Evolutionary conservation across 2,888 invertebrate species (phyloP).

Genomic region (Parnassius orleans): DNA sequence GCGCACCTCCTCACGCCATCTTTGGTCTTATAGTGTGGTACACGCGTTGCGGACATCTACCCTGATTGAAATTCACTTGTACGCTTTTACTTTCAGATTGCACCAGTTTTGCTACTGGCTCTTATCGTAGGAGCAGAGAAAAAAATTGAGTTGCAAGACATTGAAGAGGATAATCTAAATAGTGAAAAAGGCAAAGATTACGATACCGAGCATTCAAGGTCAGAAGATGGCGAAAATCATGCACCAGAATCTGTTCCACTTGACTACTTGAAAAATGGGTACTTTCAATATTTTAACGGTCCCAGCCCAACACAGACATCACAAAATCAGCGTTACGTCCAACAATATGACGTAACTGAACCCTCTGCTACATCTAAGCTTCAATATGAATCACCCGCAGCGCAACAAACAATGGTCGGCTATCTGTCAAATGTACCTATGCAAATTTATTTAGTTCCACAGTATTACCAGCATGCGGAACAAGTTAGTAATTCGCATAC

Average conservation of each 20-base stretch:
- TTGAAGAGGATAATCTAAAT: conserved; percentile 85
- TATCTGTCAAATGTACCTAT: conserved; percentile 71
- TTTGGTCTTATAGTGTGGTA: conserved; percentile 43
- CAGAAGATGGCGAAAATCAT: conserved; percentile 36
- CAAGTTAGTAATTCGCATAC: conserved; percentile 40
- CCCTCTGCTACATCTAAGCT: conserved; percentile 41
- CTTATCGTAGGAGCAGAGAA: conserved; percentile 73
- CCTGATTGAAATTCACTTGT: conserved; percentile 31
- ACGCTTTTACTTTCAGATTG: conserved; percentile 61
- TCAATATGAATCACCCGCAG: conserved; percentile 43
- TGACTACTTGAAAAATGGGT: conserved; percentile 60
- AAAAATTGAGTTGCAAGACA: conserved; percentile 87
- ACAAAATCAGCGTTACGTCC: conserved; percentile 59
- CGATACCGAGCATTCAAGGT: conserved; percentile 42
- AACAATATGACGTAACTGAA: conserved; percentile 71
- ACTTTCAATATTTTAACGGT: conserved; percentile 55
- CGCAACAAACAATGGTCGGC: conserved; percentile 66
- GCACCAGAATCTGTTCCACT: conserved; percentile 45
- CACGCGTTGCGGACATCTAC: conserved; percentile 46
- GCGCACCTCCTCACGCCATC: conserved; percentile 50
- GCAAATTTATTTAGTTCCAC: conserved; percentile 73
- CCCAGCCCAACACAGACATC: conserved; percentile 39
- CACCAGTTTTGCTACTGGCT: conserved; percentile 53
- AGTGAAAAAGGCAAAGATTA: conserved; percentile 74
- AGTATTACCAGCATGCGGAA: conserved; percentile 54